A percentile compares a stretch with the other conserved stretches of the same genome.
Conservation (phyloP, 2,797 vertebrate species). For the Gambelia wislizenii region DNA sequence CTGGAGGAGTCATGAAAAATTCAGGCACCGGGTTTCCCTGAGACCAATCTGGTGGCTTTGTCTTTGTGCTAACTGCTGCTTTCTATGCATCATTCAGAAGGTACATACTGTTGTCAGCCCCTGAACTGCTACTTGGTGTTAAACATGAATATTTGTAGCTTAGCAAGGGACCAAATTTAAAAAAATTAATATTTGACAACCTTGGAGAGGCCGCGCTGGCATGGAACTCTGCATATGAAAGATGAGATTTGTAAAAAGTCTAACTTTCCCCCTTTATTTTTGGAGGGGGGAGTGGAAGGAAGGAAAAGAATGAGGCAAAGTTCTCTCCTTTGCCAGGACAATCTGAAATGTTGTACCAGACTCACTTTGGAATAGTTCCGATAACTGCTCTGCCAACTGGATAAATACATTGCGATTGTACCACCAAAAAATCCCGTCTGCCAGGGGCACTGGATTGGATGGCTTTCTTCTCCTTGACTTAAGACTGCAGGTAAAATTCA, state of each 20-base stretch:
- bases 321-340: slow-evolving; percentile 69
- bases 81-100: slow-evolving; percentile 87
- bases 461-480: slow-evolving; percentile 43
- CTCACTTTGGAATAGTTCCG: slow-evolving; percentile 68
- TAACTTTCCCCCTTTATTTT: slow-evolving; percentile 65
- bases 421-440: slow-evolving; percentile 23
- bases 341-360: slow-evolving; percentile 58
- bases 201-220: slow-evolving; percentile 79
- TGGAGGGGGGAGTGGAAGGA: neutral
- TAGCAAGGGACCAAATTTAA: slow-evolving; percentile 86
- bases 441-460: slow-evolving; percentile 5
- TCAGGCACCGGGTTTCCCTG: slow-evolving; percentile 91
- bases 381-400: slow-evolving; percentile 65
- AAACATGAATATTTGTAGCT: slow-evolving; percentile 89
- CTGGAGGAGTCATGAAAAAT: slow-evolving; percentile 97
- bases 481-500: slow-evolving; percentile 71
- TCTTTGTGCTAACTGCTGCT: slow-evolving; percentile 90
- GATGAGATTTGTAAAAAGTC: slow-evolving; percentile 73
- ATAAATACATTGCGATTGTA: slow-evolving; percentile 49
- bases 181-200: slow-evolving; percentile 88
- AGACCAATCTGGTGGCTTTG: slow-evolving; percentile 95
- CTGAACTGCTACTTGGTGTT: slow-evolving; percentile 86
- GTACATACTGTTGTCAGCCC: slow-evolving; percentile 85
- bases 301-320: slow-evolving; percentile 47
- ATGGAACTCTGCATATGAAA: slow-evolving; percentile 75